Base-by-base conservation (phyloP, 2,113 vertebrate genomes). In the Perca schrenkii region DNA sequence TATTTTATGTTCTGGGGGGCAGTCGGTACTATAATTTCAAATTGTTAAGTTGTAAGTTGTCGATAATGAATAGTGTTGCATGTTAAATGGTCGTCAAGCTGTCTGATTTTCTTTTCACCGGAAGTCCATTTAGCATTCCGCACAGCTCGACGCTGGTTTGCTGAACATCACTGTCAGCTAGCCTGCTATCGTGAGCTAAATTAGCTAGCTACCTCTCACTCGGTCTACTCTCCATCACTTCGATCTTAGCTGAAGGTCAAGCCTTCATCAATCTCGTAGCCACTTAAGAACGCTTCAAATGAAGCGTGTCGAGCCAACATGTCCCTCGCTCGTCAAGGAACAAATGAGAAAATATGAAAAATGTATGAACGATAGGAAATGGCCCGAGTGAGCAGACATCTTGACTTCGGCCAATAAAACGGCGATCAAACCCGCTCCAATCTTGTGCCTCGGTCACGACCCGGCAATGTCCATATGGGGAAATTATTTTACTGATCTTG, bases 301-400 rank as follows among this genome's bases (percentile, higher is more conserved):
- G 0, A 65, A 34, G 11, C 6, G 4, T 43, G 6, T 28, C 13
- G 0, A 13, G 1, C 13, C 11, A 21, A 64, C 7, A 0, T 8
- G 10, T 11, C 4, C 1, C 7, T 19, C 6, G 2, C 4, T 34
- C 8, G 11, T 28, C 16, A 53, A 43, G 4, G 2, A 46, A n/a
- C 8, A 67, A 61, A 50, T 25, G 22, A 49, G 6, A 54, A 67
- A 80, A 54, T 64, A 82, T 84, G 63, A 77, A 85, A 86, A 40
- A 86, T 87, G 46, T 43, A 87, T 88, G 78, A 82, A 82, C 69
- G 73, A 63, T 64, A 40, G 75, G 85, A 87, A 85, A 91, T 71
- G 90, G 92, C 88, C 85, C 57, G 82, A 84, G 69, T 49, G 69
- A 92, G 93, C 93, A 94, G 94, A 94, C 94, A 94, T 94, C 93